These are phyloP conservation scores for Nyleta sp. DNA, from an alignment of 2,888 invertebrate genomes.

Conservation along the genomic window DNA sequence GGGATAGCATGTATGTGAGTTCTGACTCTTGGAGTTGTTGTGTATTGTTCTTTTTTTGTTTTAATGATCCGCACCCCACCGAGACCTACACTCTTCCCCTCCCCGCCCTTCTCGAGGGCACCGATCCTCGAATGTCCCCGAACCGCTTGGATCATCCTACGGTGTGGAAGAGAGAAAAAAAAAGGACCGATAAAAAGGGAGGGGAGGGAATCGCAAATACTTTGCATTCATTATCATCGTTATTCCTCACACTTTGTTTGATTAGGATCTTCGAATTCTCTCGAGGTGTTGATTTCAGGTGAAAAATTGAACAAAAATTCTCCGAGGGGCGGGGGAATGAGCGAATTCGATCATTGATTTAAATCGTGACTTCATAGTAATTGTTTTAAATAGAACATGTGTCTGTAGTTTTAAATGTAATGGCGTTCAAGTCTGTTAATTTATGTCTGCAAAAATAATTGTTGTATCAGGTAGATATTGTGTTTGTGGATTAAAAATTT, in stretches of 20 bases:
- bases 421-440: too few species aligned
- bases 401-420: too few species aligned
- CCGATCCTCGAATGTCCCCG: slow-evolving; percentile 54
- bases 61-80: too few species aligned
- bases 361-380: slow-evolving; percentile 23
- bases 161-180: background rate
- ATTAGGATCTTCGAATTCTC: slow-evolving; percentile 51
- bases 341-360: slow-evolving; percentile 19
- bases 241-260: slow-evolving; percentile 38
- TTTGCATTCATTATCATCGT: slow-evolving; percentile 52
- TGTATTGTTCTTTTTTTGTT: too few species aligned
- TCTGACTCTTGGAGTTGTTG: too few species aligned
- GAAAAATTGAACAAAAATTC: slow-evolving; percentile 39
- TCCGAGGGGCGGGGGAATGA: too few species aligned
- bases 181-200: background rate
- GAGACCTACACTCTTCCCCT: too few species aligned
- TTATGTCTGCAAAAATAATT: too few species aligned
- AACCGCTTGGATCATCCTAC: slow-evolving; percentile 41
- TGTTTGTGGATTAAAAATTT: too few species aligned
- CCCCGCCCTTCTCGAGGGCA: slow-evolving; percentile 58
- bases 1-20: too few species aligned
- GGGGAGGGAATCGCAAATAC: slow-evolving; percentile 5
- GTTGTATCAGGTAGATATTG: too few species aligned
- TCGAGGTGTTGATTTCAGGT: slow-evolving; percentile 40
- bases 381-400: too few species aligned